A percentile compares a stretch with the other conserved stretches of the same genome.
Evolutionary conservation across 2,888 invertebrate genomes (phyloP).

Genomic region (Melanophora roralis): DNA sequence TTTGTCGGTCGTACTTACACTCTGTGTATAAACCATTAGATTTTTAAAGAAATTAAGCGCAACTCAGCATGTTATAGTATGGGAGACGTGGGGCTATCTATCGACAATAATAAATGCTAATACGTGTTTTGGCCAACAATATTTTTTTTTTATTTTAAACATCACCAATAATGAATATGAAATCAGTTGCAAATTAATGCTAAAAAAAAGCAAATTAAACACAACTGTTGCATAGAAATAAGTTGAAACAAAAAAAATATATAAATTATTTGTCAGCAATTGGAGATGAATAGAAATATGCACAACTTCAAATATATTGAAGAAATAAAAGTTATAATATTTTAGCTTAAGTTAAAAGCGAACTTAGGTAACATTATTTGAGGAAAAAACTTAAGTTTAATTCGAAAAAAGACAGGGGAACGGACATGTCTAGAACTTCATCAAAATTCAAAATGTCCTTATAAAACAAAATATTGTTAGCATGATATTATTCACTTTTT

Average conservation of each 20-base stretch:
- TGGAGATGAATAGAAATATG: constrained; percentile 23
- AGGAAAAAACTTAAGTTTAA: not conserved
- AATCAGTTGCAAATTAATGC: constrained; percentile 5
- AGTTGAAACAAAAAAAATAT: not conserved
- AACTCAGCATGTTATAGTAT: constrained; percentile 3
- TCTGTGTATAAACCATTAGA: constrained; percentile 11
- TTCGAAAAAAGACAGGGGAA: no score
- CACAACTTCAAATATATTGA: not conserved
- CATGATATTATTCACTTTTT: no score
- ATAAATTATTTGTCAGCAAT: constrained; percentile 31
- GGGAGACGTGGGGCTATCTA: constrained; percentile 21
- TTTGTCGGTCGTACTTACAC: constrained; percentile 35
- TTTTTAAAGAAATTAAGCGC: not conserved
- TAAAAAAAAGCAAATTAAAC: constrained; percentile 5
- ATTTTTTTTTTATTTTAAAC: not conserved
- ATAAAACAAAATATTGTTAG: no score
- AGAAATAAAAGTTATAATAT: not conserved
- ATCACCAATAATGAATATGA: not conserved
- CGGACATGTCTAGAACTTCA: no score
- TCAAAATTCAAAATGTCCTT: no score
- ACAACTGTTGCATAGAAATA: constrained; percentile 13
- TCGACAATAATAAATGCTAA: constrained; percentile 50
- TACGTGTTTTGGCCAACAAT: constrained; percentile 49
- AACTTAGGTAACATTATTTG: not conserved
- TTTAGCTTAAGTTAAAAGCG: not conserved